A percentile compares a stretch with the other conserved stretches of the same genome.
Conservation (phyloP, 2,888 invertebrate genomes). For the Pegoplata infirma region DNA sequence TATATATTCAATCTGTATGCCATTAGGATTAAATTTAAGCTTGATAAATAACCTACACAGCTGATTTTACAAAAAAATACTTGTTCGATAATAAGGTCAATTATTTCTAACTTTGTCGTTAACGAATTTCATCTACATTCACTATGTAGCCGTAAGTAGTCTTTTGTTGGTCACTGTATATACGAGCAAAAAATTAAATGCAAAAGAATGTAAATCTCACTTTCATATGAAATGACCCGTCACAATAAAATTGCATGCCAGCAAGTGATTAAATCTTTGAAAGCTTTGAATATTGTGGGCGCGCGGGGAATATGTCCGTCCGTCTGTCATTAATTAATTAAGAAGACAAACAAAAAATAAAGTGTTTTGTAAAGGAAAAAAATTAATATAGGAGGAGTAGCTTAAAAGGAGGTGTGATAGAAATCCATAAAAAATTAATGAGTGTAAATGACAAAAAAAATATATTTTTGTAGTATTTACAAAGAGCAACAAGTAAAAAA, state of each 20-base stretch:
- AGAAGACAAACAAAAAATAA: constrained; percentile 22
- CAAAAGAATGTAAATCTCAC: constrained; percentile 36
- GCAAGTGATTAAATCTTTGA: constrained; percentile 39
- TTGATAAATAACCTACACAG: too few species aligned
- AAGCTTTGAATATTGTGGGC: constrained; percentile 6
- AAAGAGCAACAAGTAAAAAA: not conserved
- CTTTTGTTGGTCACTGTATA: too few species aligned
- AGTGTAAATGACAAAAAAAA: not conserved
- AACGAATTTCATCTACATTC: too few species aligned
- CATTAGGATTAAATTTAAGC: too few species aligned
- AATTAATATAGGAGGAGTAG: not conserved
- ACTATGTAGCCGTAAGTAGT: too few species aligned
- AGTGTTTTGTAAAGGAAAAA: not conserved
- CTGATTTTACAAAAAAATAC: too few species aligned
- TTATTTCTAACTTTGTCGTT: too few species aligned
- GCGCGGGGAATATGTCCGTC: too few species aligned
- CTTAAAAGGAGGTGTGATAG: not conserved
- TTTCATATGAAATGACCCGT: constrained; percentile 41
- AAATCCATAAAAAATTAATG: not conserved
- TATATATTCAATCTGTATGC: too few species aligned
- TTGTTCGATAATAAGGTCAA: too few species aligned
- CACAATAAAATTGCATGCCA: constrained; percentile 51
- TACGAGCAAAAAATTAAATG: not conserved
- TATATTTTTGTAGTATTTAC: not conserved
- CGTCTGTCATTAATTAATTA: constrained; percentile 45